Conservation (phyloP, 2,797 vertebrate species). For the Sebastes glaucus region DNA sequence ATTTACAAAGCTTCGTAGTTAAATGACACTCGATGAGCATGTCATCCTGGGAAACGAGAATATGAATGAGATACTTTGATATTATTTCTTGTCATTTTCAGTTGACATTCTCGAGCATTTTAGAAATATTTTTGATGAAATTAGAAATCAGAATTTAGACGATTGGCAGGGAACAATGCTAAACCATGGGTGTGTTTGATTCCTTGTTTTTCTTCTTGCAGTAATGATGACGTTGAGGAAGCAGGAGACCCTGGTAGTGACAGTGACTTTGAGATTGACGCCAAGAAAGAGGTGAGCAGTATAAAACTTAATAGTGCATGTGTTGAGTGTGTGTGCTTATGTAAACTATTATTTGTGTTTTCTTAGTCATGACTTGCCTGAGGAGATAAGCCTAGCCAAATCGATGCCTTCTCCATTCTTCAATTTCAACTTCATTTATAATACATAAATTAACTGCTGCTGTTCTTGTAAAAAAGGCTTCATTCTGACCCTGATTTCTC, state of each 20-base stretch:
- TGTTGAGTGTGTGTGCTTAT: background rate
- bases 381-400: background rate
- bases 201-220: conserved; percentile 17
- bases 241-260: conserved; percentile 80
- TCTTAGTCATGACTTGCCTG: background rate
- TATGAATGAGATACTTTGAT: conserved; percentile 23
- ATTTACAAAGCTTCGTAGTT: conserved; percentile 24
- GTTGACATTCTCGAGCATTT: conserved; percentile 7
- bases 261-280: conserved; percentile 84
- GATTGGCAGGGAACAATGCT: background rate
- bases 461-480: background rate
- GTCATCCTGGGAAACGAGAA: conserved; percentile 17
- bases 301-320: background rate
- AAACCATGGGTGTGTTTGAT: background rate
- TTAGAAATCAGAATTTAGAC: background rate
- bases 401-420: background rate
- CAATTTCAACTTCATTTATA: background rate
- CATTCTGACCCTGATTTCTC: background rate
- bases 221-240: conserved; percentile 87
- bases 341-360: background rate
- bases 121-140: background rate
- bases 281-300: conserved; percentile 87
- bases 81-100: conserved; percentile 17
- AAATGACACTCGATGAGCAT: conserved; percentile 11
- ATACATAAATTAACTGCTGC: background rate